Percentiles rank a stretch among this genome's conserved stretches.
Conservation (phyloP, 2,888 invertebrate genomes). For the Galerucella nymphaeae region DNA sequence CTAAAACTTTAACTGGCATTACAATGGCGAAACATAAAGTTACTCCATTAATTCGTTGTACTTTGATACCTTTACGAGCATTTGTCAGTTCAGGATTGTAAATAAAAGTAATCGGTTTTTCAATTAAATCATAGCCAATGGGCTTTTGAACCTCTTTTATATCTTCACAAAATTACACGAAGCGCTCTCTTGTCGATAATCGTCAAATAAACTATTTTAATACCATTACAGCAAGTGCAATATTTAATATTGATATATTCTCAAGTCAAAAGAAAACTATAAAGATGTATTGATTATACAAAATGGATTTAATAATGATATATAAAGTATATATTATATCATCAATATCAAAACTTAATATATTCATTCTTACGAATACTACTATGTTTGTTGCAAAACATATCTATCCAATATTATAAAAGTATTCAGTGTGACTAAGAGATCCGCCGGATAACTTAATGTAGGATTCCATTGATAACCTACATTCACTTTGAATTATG, state of each 20-base stretch:
- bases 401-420: too few relatives aligned
- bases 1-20: conserved; percentile 24
- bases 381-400: too few relatives aligned
- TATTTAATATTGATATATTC: neutral
- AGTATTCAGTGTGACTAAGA: too few relatives aligned
- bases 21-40: conserved; percentile 35
- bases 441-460: too few relatives aligned
- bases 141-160: conserved; percentile 11
- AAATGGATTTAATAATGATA: too few relatives aligned
- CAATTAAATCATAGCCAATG: conserved; percentile 35
- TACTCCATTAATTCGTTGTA: conserved; percentile 34
- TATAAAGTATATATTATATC: too few relatives aligned
- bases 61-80: conserved; percentile 34
- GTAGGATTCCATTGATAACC: too few relatives aligned
- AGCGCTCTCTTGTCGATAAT: neutral
- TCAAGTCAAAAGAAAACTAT: too few relatives aligned
- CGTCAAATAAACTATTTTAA: neutral
- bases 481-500: too few relatives aligned
- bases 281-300: too few relatives aligned
- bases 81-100: conserved; percentile 37
- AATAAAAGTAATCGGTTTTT: conserved; percentile 40
- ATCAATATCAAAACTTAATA: too few relatives aligned
- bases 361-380: too few relatives aligned
- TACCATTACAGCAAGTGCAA: neutral
- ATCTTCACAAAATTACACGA: neutral